Percentiles rank a stretch among this genome's conserved stretches.
phyloP scores from a whole-genome alignment of 2,888 invertebrate species.

The Auanema freiburgensis region DNA sequence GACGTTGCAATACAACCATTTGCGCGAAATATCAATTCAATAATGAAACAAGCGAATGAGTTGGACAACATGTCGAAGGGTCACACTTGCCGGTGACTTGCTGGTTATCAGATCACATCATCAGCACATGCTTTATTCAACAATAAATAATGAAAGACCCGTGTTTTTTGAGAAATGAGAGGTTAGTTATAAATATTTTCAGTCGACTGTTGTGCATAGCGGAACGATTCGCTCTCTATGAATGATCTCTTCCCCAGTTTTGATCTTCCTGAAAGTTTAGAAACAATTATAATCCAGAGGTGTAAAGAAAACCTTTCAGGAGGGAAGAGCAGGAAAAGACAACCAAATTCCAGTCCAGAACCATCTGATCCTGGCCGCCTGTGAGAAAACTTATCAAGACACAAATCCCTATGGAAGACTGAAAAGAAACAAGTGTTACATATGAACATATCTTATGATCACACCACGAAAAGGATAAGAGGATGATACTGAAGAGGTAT shows the following conservation, averaged over 20 bases:
- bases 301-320: constrained; percentile 9
- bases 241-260: constrained; percentile 33
- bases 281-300: background rate
- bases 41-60: no score
- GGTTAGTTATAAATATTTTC: no score
- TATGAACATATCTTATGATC: background rate
- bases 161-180: no score
- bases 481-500: constrained; percentile 31
- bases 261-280: constrained; percentile 16
- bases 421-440: no score
- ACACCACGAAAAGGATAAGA: constrained; percentile 28
- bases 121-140: no score
- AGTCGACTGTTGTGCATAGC: constrained; percentile 40
- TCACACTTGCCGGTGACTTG: no score
- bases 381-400: constrained; percentile 31
- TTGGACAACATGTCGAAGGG: no score
- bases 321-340: constrained; percentile 43
- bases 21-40: no score
- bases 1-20: no score
- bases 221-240: constrained; percentile 41
- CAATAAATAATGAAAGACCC: no score
- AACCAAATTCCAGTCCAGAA: constrained; percentile 50
- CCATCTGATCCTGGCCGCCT: constrained; percentile 51
- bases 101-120: no score
- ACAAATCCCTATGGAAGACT: constrained; percentile 32